Base-by-base conservation (phyloP, 2,888 invertebrate genomes). In the Schizaphis graminum region DNA sequence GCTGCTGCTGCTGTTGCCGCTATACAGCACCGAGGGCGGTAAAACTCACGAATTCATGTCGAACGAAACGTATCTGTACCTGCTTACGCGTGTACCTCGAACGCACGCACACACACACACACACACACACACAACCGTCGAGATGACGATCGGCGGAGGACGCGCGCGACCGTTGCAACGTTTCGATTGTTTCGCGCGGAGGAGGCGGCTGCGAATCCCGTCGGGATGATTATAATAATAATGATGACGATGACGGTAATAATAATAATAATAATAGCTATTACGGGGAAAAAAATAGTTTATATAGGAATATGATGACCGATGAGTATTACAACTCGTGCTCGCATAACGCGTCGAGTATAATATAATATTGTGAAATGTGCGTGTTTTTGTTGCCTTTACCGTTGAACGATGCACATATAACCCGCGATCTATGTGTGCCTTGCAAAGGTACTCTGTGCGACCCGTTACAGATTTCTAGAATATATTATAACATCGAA, bases 1-100 rank as follows among this genome's bases (percentile, higher is more conserved):
- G 16, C 16, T 53, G 49, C 49, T 41, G 67, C 16, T n/a, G 26
- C 16, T n/a, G 16, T 13, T 53, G 92, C 11, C 13, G 2, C 16
- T n/a, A 16, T 84, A 26, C 49, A 1, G 41, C 44, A 16, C 24
- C 13, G 28, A n/a, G 84, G 93, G 93, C 84, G 93, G 93, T 77
- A 44, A 21, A 67, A 93, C 41, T 77, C 93, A 93, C 93, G 93
- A 89, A 53, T 56, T 89, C 93, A 77, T 56, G 89, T 77, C 89
- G 44, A 89, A 89, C 93, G 44, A 49, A 91, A 84, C 26, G 28
- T 41, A 91, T 56, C 53, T 10, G 0, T 61, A 10, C 24, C 56
- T 28, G 8, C 28, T 0, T 13, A n/a, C 13, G 67, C 5, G 77
- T 5, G 77, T 21, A 67, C 67, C 5, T 53, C 21, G 21, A 21